phyloP scores from a whole-genome alignment of 2,797 vertebrate species.

The Silurus lanzhouensis region DNA sequence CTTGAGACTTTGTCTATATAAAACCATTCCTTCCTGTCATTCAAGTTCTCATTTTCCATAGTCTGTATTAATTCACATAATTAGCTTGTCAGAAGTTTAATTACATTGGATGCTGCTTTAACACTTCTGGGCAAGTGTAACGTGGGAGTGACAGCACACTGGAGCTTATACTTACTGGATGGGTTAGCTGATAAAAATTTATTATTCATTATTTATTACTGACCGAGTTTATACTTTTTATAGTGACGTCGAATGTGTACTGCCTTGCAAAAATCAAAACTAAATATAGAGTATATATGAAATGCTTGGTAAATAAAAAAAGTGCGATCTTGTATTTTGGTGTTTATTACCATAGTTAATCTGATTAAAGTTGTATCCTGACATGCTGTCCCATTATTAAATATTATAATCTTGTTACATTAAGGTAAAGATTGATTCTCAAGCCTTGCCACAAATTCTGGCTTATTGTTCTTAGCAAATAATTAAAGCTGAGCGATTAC shows the following conservation, averaged over 20 bases:
- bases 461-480: slow-evolving; percentile 18
- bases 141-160: not conserved
- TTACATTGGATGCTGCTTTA: not conserved
- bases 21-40: not conserved
- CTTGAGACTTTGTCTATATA: not conserved
- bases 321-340: too few relatives aligned
- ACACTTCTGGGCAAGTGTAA: not conserved
- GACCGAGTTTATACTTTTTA: not conserved
- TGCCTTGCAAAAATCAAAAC: not conserved
- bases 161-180: not conserved
- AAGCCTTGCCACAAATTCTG: not conserved
- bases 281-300: not conserved
- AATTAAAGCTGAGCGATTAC: slow-evolving; percentile 48
- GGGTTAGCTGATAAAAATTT: not conserved
- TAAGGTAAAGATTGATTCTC: slow-evolving; percentile 16
- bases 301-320: not conserved
- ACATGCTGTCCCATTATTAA: not conserved
- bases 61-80: not conserved
- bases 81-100: not conserved
- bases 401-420: not conserved
- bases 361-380: not conserved
- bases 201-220: not conserved
- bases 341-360: not conserved
- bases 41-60: not conserved
- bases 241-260: not conserved